Evolutionary conservation across 1,140 invertebrate species (phyloP), one percentile per base, ranked within the genome.

Genomic region (Drosophila mauritiana): DNA sequence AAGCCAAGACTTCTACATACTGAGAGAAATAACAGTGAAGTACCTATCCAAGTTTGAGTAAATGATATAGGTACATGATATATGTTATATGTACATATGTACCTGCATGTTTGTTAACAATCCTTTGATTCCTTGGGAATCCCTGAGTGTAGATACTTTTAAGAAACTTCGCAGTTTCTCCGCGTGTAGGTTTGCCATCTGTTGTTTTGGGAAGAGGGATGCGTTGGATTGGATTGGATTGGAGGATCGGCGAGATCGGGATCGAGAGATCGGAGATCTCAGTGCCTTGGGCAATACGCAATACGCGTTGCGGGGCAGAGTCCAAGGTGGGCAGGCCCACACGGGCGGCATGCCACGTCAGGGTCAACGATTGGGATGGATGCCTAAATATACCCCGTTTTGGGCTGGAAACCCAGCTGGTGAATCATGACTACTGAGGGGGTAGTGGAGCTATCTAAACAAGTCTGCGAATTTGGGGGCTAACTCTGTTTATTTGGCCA

Each of bases 261-360:
- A 17, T 17, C 40, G 40, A 15, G 40, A 46, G 40, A 39, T 39
- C 63, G 10, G 63, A 67, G 63, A 67, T 25, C 58, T 40, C 34
- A 37, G 59, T 36, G 64, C 25, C 59, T 51, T 65, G 61, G 43
- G 64, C 51, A 55, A 70, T 72, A 72, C 65, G 64, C 51, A 69
- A 70, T 72, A 70, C 65, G 68, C 68, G 57, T 57, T 20, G 43
- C 51, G 52, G 68, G 69, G 27, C 68, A 72, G 67, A 72, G 68
- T 72, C 68, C 68, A 72, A 72, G 68, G 67, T 70, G 67, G 67
- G 67, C 69, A 39, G 64, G 48, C 25, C 51, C 67, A 69, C 67
- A 69, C 64, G 43, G 64, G 22, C 56, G 42, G 67, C 64, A 42
- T 20, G 40, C 43, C 37, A 56, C 64, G 64, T 70, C 67, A 70